Conservation (phyloP, 2,113 vertebrate species). For the Entosphenus tridentatus region DNA sequence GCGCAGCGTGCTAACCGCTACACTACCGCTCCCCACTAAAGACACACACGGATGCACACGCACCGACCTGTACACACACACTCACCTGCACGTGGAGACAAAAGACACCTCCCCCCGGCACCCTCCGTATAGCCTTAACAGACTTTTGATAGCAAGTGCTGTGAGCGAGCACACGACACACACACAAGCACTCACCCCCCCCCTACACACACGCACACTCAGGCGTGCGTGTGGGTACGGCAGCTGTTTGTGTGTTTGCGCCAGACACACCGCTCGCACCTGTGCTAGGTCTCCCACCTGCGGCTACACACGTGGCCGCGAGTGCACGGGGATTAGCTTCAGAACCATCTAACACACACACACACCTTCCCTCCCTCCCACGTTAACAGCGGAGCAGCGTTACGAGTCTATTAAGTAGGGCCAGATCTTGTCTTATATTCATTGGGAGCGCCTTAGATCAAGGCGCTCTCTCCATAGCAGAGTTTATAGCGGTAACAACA, state of each 20-base stretch:
- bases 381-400: too few species aligned
- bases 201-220: background rate
- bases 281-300: background rate
- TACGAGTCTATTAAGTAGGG: too few species aligned
- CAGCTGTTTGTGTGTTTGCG: background rate
- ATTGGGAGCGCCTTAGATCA: too few species aligned
- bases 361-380: too few species aligned
- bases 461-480: too few species aligned
- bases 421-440: too few species aligned
- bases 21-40: background rate
- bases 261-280: background rate
- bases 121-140: background rate
- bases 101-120: background rate
- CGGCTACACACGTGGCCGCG: too few species aligned
- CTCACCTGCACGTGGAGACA: background rate
- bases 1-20: background rate
- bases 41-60: background rate
- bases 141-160: background rate
- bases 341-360: too few species aligned
- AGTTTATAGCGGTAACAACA: too few species aligned
- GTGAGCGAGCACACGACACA: background rate
- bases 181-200: background rate
- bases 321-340: too few species aligned
- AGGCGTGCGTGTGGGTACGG: background rate
- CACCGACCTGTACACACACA: background rate